Evolutionary conservation across 64 coral and sea anemone species (phyloP).

Genomic region (Pocillopora verrucosa): DNA sequence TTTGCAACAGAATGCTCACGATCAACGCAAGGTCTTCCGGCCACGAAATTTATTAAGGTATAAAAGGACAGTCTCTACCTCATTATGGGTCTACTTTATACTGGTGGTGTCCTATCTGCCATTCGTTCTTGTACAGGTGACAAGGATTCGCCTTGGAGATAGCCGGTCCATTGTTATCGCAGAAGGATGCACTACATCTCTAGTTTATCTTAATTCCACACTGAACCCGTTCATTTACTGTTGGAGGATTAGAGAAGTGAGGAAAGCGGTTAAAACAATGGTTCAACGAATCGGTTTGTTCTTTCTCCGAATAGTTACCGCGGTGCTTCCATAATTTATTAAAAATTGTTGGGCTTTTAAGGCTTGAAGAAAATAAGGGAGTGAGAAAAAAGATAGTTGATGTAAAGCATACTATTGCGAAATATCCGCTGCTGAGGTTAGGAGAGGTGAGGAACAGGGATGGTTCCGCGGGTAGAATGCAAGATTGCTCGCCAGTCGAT

Average conservation of each 20-base stretch:
- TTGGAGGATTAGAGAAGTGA: slow-evolving; percentile 3
- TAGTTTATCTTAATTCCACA: slow-evolving; percentile 16
- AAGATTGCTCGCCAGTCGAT: too few species aligned
- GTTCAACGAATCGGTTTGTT: background rate
- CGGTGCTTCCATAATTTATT: too few species aligned
- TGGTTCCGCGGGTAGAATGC: too few species aligned
- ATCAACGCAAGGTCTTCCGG: background rate
- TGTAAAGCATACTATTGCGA: too few species aligned
- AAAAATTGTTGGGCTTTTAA: too few species aligned
- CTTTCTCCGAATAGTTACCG: background rate
- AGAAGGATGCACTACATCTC: background rate
- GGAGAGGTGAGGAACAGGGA: too few species aligned
- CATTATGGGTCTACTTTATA: background rate
- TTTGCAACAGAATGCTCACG: background rate
- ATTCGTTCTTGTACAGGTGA: background rate
- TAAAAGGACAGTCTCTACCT: background rate
- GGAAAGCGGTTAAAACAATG: background rate
- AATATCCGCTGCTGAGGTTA: too few species aligned
- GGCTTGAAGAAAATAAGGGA: too few species aligned
- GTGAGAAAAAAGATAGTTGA: too few species aligned
- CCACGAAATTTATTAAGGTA: background rate
- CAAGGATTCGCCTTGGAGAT: background rate
- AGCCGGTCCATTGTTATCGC: background rate
- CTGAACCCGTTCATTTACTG: slow-evolving; percentile 6
- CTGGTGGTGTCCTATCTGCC: background rate